These are phyloP conservation scores for Idaea straminata DNA, from an alignment of 2,888 invertebrate genomes.

Conservation along the genomic window DNA sequence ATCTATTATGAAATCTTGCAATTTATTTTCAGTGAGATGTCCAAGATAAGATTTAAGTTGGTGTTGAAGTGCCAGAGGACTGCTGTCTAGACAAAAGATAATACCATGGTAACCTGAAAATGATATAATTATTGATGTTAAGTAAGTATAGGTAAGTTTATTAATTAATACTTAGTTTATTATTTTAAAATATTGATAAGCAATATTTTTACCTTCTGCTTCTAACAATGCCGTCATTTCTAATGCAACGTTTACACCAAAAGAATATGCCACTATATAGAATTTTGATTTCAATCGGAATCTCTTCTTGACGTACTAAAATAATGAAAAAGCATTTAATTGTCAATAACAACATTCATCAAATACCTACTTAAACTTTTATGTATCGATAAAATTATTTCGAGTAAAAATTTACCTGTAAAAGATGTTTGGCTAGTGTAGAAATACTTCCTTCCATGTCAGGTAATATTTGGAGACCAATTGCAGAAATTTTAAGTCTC, in stretches of 20 bases:
- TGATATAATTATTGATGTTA: neutral
- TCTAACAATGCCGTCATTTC: constrained; percentile 42
- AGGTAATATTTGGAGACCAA: constrained; percentile 15
- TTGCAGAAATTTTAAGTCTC: constrained; percentile 19
- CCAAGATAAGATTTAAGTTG: constrained; percentile 39
- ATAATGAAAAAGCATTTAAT: constrained; percentile 4
- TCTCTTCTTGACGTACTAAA: constrained; percentile 27
- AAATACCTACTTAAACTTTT: neutral
- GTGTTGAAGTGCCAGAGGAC: constrained; percentile 38
- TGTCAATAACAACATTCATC: too few species aligned
- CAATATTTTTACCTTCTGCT: constrained; percentile 40
- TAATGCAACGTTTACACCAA: constrained; percentile 41
- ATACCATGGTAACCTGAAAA: constrained; percentile 39
- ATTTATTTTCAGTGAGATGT: constrained; percentile 29
- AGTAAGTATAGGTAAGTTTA: neutral
- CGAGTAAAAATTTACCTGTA: constrained; percentile 8
- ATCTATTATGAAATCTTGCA: constrained; percentile 35
- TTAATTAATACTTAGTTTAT: neutral
- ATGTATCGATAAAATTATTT: neutral
- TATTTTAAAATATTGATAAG: neutral
- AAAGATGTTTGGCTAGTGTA: constrained; percentile 14
- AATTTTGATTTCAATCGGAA: constrained; percentile 31
- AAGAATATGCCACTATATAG: constrained; percentile 38
- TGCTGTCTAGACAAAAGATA: constrained; percentile 45
- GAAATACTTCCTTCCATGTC: constrained; percentile 19